Percentiles rank a stretch among this genome's conserved stretches.
phyloP scores from a whole-genome alignment of 2,113 vertebrate genomes.

The Cyanocitta stelleri region DNA sequence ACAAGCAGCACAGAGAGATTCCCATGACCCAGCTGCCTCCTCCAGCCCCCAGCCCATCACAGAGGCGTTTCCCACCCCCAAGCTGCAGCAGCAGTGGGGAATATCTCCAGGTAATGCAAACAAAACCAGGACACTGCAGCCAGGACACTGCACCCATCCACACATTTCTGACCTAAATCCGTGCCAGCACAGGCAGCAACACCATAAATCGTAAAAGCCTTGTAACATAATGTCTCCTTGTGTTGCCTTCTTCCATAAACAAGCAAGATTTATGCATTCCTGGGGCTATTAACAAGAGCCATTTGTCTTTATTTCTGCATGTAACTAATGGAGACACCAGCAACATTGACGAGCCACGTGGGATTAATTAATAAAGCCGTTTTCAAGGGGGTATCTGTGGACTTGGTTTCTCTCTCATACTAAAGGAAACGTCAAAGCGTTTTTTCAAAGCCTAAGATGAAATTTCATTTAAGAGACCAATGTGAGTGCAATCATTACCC shows the following conservation, averaged over 20 bases:
- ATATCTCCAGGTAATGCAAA: background rate
- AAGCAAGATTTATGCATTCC: conserved; percentile 55
- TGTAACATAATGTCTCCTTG: background rate
- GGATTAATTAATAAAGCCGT: conserved; percentile 63
- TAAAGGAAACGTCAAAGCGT: background rate
- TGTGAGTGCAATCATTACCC: background rate
- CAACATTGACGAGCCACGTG: background rate
- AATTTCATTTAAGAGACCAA: conserved; percentile 58
- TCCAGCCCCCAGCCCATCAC: background rate
- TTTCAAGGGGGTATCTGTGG: conserved; percentile 11
- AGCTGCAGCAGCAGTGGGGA: accelerated
- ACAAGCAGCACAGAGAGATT: accelerated
- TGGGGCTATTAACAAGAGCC: conserved; percentile 32
- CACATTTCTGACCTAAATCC: background rate
- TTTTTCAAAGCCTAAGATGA: conserved; percentile 52
- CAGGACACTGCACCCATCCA: background rate
- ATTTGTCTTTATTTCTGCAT: conserved; percentile 65
- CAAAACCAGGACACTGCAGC: background rate
- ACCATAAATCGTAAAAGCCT: background rate
- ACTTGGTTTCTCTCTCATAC: background rate
- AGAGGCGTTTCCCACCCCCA: background rate
- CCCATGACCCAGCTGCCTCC: background rate
- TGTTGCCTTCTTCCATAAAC: conserved; percentile 48
- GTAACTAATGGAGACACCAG: conserved; percentile 44
- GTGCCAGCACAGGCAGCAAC: background rate